These are phyloP conservation scores for Gobius niger DNA, from an alignment of 2,113 vertebrate genomes.

Conservation along the genomic window DNA sequence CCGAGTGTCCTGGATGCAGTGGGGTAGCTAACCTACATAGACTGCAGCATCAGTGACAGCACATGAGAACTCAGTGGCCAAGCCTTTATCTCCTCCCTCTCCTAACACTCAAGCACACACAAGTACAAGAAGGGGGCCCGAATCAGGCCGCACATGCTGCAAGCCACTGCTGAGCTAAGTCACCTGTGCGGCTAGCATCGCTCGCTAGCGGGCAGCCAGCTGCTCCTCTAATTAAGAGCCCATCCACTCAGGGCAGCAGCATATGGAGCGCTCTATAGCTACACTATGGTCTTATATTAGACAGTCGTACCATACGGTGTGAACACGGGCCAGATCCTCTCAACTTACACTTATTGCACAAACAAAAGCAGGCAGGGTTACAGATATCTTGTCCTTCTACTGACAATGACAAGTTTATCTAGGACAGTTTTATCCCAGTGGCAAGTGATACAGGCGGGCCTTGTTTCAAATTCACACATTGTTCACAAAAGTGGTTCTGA, in stretches of 20 bases:
- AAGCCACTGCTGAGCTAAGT: conserved; percentile 72
- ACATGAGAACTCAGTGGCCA: neutral
- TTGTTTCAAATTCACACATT: too few species aligned
- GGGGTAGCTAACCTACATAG: conserved; percentile 75
- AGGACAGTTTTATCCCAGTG: neutral
- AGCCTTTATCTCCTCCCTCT: neutral
- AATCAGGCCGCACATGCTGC: conserved; percentile 71
- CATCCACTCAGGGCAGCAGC: conserved; percentile 57
- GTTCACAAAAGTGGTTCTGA: too few species aligned
- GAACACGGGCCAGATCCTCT: conserved; percentile 14
- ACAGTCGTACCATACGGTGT: conserved; percentile 32
- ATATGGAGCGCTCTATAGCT: conserved; percentile 64
- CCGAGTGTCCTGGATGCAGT: conserved; percentile 71
- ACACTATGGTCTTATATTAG: conserved; percentile 56
- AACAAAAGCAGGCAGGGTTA: conserved; percentile 17
- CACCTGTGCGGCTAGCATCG: conserved; percentile 70
- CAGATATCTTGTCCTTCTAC: neutral
- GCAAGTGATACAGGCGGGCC: neutral
- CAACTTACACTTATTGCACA: conserved; percentile 16
- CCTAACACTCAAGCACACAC: conserved; percentile 19
- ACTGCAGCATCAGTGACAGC: conserved; percentile 35
- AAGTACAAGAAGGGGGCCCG: conserved; percentile 27
- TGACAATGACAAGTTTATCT: neutral
- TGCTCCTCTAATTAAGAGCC: conserved; percentile 74
- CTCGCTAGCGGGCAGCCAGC: conserved; percentile 74